Evolutionary conservation across 2,888 invertebrate species (phyloP), one percentile per base, ranked within the genome.

Genomic region (Hydroisotoma schaefferi): DNA sequence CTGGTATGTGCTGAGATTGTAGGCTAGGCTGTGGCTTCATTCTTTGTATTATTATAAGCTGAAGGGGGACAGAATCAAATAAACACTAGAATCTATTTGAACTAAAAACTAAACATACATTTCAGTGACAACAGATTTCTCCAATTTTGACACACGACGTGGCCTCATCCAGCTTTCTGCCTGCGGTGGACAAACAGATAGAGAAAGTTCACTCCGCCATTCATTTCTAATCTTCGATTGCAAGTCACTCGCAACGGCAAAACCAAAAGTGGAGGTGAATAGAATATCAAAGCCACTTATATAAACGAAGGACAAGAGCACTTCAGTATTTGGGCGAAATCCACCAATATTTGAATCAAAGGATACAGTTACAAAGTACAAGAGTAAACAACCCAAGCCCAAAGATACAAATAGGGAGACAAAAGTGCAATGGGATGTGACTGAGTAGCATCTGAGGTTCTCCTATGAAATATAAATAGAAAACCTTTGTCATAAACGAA

Each of bases 381-480:
- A 43, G 12, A 60, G 49, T 6, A 63, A 55, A 33, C 57, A 56
- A 20, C 54, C 57, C 15, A 63, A 47, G n/a, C 59, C 59, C 37
- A 63, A 43, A 6, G 59, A 38, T 0, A 63, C 63, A 22, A 63
- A 51, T n/a, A 63, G 49, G 26, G 59, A 53, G 23, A 63, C 57
- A 33, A 63, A 59, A 1, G 60, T 63, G 23, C 59, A 60, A 25
- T 60, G 49, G 15, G 63, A 56, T 15, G 63, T 63, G 48, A 54
- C 55, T 20, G 63, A 59, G 49, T 63, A 63, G 20, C 59, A 59
- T 23, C 53, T 29, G n/a, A 37, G 33, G 38, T 46, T 46, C 20
- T 33, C 52, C 52, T 53, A 47, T 23, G n/a, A 58, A 43, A 22
- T 23, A 8, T 20, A 46, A 46, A 46, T 18, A 23, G 20, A 46